Base-by-base conservation (phyloP, 2,113 vertebrate genomes). In the Prolemur simus region DNA sequence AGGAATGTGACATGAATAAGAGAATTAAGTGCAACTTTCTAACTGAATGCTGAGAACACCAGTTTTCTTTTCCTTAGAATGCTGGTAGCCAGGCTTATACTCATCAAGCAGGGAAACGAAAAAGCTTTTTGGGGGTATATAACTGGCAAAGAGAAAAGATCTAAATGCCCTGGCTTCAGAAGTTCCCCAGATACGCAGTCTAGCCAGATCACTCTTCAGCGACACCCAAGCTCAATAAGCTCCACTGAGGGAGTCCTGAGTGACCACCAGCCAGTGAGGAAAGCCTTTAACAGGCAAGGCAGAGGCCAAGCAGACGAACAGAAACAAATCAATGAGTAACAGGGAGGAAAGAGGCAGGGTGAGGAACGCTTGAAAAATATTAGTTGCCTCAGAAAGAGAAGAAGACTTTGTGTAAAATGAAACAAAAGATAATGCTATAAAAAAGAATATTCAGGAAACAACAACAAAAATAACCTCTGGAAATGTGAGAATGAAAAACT, bases 401-500 rank as follows among this genome's bases (percentile, higher is more conserved):
- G 25, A 42, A 76, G 39, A 80, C 27, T 39, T 49, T n/a, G 4
- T 49, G 39, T 18, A 80, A 14, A 80, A 60, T 21, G 49, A 73
- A 90, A 52, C 20, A 86, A 81, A 77, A 71, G n/a, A 93, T 29
- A 78, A 73, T 29, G 27, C 52, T 45, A 3, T 69, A 49, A 60
- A 89, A 71, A 81, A 91, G 42, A 81, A 77, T 13, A 87, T 60
- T 69, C 32, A 89, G 8, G 23, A 93, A 91, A 64, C 34, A 54
- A 94, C 68, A 54, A 54, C 47, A 74, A 63, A 12, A 91, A 66
- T 42, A 56, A 18, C 23, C 42, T 82, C 54, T 88, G n/a, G 49
- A 95, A 90, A 84, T 71, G n/a, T n/a, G 54, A 88, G 74, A 92
- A 89, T 63, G 52, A 91, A 92, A 94, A 93, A 39, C 49, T 80